Conservation (phyloP, 1,140 invertebrate genomes). For the Drosophila simulans region DNA sequence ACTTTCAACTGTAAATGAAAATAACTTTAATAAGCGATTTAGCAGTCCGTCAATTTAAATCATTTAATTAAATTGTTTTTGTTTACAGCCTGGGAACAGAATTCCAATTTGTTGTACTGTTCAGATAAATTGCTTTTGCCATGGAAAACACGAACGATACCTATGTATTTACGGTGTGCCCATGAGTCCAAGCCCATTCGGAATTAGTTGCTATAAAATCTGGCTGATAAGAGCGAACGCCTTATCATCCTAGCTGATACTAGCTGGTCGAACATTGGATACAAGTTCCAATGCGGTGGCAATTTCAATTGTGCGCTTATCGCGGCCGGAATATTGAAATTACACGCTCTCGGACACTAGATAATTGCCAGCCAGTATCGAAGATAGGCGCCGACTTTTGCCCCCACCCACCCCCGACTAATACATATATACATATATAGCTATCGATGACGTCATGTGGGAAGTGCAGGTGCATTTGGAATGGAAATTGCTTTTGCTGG, state of each 20-base stretch:
- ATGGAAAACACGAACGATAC: background rate
- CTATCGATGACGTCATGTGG: slow-evolving; percentile 27
- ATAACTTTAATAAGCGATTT: too few species aligned
- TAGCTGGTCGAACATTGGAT: slow-evolving; percentile 57
- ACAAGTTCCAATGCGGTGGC: slow-evolving; percentile 33
- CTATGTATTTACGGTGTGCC: background rate
- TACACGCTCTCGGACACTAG: slow-evolving; percentile 61
- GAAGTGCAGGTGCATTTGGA: slow-evolving; percentile 25
- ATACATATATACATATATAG: background rate
- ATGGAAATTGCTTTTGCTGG: slow-evolving; percentile 25
- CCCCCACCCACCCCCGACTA: slow-evolving; percentile 3
- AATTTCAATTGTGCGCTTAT: slow-evolving; percentile 59
- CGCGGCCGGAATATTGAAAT: slow-evolving; percentile 52
- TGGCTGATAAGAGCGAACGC: slow-evolving; percentile 8
- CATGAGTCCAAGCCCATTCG: slow-evolving; percentile 3
- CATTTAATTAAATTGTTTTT: too few species aligned
- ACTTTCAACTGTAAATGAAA: too few species aligned
- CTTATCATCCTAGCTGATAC: slow-evolving; percentile 57
- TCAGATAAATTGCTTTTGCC: background rate
- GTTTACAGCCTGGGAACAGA: too few species aligned
- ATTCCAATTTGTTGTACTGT: background rate
- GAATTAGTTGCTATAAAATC: slow-evolving; percentile 35
- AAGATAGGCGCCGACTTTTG: slow-evolving; percentile 48
- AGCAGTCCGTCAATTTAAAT: too few species aligned
- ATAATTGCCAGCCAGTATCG: slow-evolving; percentile 52